phyloP scores from a whole-genome alignment of 1,140 invertebrate genomes.

The Drosophila bifasciata region DNA sequence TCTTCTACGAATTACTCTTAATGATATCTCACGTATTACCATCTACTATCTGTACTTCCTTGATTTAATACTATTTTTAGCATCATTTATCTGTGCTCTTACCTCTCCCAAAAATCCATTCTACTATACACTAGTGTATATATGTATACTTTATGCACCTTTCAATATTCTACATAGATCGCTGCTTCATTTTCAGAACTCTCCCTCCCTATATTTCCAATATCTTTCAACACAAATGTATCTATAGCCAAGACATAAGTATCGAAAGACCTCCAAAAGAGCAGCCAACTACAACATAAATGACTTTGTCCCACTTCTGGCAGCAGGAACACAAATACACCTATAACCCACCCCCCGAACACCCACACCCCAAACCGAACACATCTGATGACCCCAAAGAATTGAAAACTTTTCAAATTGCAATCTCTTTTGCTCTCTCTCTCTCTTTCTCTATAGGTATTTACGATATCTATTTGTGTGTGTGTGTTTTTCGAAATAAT shows the following conservation, averaged over 20 bases:
- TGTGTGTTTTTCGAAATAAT: slow-evolving; percentile 60
- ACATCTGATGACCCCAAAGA: slow-evolving; percentile 62
- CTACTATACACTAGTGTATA: too few species aligned
- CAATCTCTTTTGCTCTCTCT: slow-evolving; percentile 29
- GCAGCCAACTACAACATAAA: slow-evolving; percentile 56
- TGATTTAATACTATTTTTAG: too few species aligned
- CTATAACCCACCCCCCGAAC: slow-evolving; percentile 10
- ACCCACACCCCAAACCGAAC: slow-evolving; percentile 54
- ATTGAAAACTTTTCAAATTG: slow-evolving; percentile 70
- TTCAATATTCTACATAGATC: too few species aligned
- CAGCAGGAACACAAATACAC: slow-evolving; percentile 12
- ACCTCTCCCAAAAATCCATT: too few species aligned
- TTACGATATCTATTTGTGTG: slow-evolving; percentile 20
- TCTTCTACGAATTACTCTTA: too few species aligned
- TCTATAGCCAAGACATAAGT: not conserved
- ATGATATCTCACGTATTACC: too few species aligned
- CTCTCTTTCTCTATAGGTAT: slow-evolving; percentile 1
- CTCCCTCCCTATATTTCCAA: too few species aligned
- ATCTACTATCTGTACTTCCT: too few species aligned
- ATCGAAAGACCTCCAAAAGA: slow-evolving; percentile 45
- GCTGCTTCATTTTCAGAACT: too few species aligned
- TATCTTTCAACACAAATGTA: too few species aligned
- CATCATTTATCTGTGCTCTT: not conserved
- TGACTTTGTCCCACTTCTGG: slow-evolving; percentile 68
- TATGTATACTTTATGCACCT: too few species aligned